These are phyloP conservation scores for Arctia plantaginis DNA, from an alignment of 2,888 invertebrate genomes.

Conservation along the genomic window DNA sequence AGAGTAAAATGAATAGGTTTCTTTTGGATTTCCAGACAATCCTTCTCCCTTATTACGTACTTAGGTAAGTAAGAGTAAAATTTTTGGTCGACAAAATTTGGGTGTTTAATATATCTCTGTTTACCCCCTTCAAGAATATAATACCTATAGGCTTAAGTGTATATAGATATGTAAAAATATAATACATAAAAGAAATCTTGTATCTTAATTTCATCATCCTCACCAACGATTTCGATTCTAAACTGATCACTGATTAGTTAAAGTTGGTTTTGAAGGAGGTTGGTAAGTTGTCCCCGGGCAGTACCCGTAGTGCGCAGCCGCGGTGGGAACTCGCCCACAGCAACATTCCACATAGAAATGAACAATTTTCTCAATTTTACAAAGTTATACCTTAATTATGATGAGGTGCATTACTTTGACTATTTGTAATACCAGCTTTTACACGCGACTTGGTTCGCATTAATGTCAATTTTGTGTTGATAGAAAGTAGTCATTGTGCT, in stretches of 20 bases:
- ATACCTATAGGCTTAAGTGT: too few relatives aligned
- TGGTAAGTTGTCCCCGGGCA: slow-evolving; percentile 14
- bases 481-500: neutral
- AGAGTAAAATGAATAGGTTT: too few relatives aligned
- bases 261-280: too few relatives aligned
- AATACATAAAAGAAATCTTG: neutral
- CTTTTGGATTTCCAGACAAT: too few relatives aligned
- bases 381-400: slow-evolving; percentile 1
- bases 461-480: neutral
- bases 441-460: neutral
- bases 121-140: too few relatives aligned
- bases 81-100: too few relatives aligned
- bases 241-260: slow-evolving; percentile 11
- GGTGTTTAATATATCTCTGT: too few relatives aligned
- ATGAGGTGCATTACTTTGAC: neutral
- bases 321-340: slow-evolving; percentile 32
- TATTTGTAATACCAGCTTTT: neutral
- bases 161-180: neutral
- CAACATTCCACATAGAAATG: slow-evolving; percentile 22
- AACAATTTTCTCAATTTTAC: slow-evolving; percentile 10
- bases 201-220: neutral
- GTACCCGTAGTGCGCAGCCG: slow-evolving; percentile 3
- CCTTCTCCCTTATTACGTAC: too few relatives aligned
- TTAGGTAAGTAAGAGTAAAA: too few relatives aligned
- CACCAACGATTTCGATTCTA: neutral